These are phyloP conservation scores for Montifringilla adamsi DNA, from an alignment of 2,113 vertebrate genomes.

Conservation along the genomic window DNA sequence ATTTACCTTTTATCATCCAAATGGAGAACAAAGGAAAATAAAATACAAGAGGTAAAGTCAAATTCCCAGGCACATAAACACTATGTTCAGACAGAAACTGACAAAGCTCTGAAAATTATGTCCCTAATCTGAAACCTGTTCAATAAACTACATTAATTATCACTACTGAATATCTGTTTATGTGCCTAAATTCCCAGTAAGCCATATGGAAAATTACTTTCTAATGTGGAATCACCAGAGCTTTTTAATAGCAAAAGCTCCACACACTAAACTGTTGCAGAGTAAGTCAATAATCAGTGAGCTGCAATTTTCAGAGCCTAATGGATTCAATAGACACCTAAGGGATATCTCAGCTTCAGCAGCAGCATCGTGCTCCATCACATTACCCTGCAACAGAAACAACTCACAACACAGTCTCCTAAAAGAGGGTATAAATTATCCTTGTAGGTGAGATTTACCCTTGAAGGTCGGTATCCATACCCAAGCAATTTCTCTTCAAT, in stretches of 20 bases:
- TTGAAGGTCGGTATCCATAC: not conserved
- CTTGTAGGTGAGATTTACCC: not conserved
- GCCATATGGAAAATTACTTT: constrained; percentile 47
- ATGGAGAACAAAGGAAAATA: constrained; percentile 22
- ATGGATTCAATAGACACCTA: not conserved
- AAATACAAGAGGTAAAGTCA: not conserved
- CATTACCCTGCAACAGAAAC: not conserved
- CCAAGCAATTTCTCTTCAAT: not conserved
- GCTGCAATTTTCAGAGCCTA: constrained; percentile 6
- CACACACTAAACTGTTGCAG: not conserved
- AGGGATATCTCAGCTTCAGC: not conserved
- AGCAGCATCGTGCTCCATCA: not conserved
- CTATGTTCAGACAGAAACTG: not conserved
- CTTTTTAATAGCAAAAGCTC: not conserved
- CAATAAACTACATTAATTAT: constrained; percentile 20
- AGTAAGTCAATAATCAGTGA: not conserved
- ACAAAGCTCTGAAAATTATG: constrained; percentile 35
- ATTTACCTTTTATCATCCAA: constrained; percentile 12
- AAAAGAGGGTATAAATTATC: not conserved
- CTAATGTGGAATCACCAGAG: not conserved
- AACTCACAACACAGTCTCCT: not conserved
- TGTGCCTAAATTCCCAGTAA: constrained; percentile 26
- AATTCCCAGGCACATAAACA: constrained; percentile 20
- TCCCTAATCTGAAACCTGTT: not conserved
- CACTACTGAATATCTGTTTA: constrained; percentile 10